These are phyloP conservation scores for Oxytorus armatus DNA, from an alignment of 2,888 invertebrate genomes.

Conservation along the genomic window DNA sequence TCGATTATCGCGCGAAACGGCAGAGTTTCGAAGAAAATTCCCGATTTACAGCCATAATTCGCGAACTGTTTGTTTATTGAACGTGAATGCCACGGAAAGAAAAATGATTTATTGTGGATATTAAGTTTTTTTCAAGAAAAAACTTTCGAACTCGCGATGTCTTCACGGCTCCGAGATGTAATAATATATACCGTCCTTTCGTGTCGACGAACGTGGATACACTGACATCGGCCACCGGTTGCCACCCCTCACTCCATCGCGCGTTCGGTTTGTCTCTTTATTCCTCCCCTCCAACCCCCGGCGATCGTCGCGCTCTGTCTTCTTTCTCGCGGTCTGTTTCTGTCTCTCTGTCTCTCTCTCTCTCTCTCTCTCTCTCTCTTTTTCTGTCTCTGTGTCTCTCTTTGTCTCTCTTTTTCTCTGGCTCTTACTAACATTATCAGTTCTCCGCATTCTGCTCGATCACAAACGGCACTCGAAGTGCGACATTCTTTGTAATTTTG, in stretches of 20 bases:
- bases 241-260: conserved; percentile 65
- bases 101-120: too few relatives aligned
- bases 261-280: conserved; percentile 2
- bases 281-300: background rate
- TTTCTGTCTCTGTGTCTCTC: background rate
- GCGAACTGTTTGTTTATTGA: background rate
- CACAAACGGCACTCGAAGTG: background rate
- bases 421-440: background rate
- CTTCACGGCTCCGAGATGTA: background rate
- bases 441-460: background rate
- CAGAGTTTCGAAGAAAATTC: conserved; percentile 18
- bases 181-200: conserved; percentile 53
- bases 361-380: background rate
- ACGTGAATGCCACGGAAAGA: too few relatives aligned
- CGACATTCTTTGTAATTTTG: background rate
- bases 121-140: background rate
- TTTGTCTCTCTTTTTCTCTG: background rate
- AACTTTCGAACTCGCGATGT: background rate
- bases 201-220: conserved; percentile 74
- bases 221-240: conserved; percentile 76
- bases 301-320: conserved; percentile 1
- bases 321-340: background rate
- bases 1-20: conserved; percentile 40
- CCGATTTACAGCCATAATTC: conserved; percentile 25
- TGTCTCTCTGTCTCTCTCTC: background rate